Percentiles rank a stretch among this genome's conserved stretches.
phyloP scores from a whole-genome alignment of 2,113 vertebrate species.

The Oxyruncus cristatus region DNA sequence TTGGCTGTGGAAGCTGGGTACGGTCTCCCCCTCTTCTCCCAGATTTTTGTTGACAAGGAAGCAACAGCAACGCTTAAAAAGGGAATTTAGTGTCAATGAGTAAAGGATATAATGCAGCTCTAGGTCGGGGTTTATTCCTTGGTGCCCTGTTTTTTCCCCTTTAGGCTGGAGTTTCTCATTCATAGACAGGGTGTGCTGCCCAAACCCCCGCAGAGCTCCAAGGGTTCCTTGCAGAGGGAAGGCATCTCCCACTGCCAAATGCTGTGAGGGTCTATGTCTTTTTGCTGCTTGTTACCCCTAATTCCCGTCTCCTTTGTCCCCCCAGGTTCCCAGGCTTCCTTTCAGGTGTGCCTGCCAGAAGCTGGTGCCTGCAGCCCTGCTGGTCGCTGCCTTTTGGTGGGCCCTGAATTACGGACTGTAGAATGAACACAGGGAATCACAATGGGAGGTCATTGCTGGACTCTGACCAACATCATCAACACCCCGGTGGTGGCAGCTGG shows the following conservation, averaged over 20 bases:
- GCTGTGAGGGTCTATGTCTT: neutral
- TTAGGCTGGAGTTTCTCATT: neutral
- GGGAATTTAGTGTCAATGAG: neutral
- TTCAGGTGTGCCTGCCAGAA: constrained; percentile 37
- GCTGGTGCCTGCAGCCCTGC: constrained; percentile 45
- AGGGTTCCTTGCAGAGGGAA: neutral
- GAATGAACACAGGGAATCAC: neutral
- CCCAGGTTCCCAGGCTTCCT: constrained; percentile 43
- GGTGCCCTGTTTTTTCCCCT: neutral
- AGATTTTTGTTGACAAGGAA: neutral
- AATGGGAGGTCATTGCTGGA: constrained; percentile 69
- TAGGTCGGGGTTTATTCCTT: neutral
- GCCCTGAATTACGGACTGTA: constrained; percentile 15
- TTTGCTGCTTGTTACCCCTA: neutral
- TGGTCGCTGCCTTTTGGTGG: constrained; percentile 55
- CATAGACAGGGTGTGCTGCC: neutral
- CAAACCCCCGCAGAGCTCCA: neutral
- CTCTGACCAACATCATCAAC: constrained; percentile 57
- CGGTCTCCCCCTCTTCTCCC: neutral
- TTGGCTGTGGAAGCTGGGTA: constrained; percentile 55
- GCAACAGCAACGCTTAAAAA: neutral
- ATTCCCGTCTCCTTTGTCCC: neutral
- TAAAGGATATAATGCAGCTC: rapidly evolving
- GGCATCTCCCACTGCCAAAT: rapidly evolving
- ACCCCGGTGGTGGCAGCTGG: constrained; percentile 65